Evolutionary conservation across 2,888 invertebrate genomes (phyloP), one percentile per base, ranked within the genome.

Genomic region (Caenorhabditis plicata): DNA sequence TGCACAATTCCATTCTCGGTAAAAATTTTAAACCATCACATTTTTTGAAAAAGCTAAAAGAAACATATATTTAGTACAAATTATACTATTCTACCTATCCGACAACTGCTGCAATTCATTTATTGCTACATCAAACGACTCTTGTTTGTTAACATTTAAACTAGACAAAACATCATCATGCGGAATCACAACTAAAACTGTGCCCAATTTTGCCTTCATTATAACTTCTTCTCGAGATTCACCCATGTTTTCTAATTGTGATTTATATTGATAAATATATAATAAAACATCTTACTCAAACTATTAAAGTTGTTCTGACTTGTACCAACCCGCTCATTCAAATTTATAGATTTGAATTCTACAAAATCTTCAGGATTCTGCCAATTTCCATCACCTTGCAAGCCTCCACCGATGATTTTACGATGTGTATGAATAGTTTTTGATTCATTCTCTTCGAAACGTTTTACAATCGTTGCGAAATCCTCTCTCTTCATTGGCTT

Each of bases 81-180:
- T n/a, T n/a, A n/a, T n/a, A n/a, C n/a, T n/a, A n/a, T n/a, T n/a
- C n/a, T n/a, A n/a, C 35, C 33, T 38, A 3, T 53, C 36, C 1
- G 68, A 48, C 19, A 54, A 53, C 8, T 33, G 42, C 23, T 51
- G 51, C 9, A 71, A 46, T 7, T 42, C 15, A 7, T 49, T 35
- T 1, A 64, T 38, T 1, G 53, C 68, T 13, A 53, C 58, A 4
- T 53, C 62, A 39, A 60, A 38, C 29, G 58, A 61, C 8, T 64
- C 56, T 4, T 64, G 51, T 38, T 57, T 32, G 17, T 45, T 41
- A 11, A 68, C 56, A 27, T 55, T 47, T 1, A 68, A 68, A 0
- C 41, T 22, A 0, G 63, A 56, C n/a, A 77, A 39, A 7, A 68
- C 67, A 39, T 77, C 77, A 17, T 64, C 60, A 44, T 77, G 77